phyloP scores from a whole-genome alignment of 1,140 invertebrate species.

The Pogonomyrmex barbatus region DNA sequence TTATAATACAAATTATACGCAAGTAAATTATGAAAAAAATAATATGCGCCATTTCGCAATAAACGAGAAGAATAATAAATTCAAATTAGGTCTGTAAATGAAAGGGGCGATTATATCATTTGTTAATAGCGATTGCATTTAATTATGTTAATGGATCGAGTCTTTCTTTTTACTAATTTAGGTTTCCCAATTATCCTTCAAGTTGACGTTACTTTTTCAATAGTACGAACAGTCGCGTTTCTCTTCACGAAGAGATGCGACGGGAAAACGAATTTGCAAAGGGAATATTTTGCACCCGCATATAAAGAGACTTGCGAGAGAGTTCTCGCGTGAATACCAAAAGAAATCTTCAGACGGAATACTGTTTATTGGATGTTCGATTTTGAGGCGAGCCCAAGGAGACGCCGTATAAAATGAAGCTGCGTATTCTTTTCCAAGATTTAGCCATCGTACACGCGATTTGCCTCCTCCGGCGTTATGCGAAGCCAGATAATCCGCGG shows the following conservation, averaged over 20 bases:
- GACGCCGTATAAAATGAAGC: constrained; percentile 47
- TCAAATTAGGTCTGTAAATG: background rate
- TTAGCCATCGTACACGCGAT: constrained; percentile 37
- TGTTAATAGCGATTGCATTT: background rate
- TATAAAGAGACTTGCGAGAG: background rate
- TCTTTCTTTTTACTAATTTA: background rate
- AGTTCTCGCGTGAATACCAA: background rate
- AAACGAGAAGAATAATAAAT: background rate
- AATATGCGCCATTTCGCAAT: background rate
- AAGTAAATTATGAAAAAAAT: background rate
- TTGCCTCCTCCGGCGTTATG: constrained; percentile 38
- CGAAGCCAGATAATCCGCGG: constrained; percentile 68
- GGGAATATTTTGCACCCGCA: background rate
- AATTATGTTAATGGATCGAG: background rate
- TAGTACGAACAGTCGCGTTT: background rate
- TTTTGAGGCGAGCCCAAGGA: constrained; percentile 18
- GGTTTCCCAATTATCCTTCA: background rate
- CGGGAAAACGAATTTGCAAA: background rate
- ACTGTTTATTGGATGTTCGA: constrained; percentile 54
- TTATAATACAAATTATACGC: constrained; percentile 1
- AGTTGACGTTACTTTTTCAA: background rate
- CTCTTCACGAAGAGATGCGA: background rate
- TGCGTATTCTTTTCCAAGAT: constrained; percentile 10
- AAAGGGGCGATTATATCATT: background rate
- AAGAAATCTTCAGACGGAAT: constrained; percentile 13